Conservation (phyloP, 2,113 vertebrate species). For the Brienomyrus longianalis region DNA sequence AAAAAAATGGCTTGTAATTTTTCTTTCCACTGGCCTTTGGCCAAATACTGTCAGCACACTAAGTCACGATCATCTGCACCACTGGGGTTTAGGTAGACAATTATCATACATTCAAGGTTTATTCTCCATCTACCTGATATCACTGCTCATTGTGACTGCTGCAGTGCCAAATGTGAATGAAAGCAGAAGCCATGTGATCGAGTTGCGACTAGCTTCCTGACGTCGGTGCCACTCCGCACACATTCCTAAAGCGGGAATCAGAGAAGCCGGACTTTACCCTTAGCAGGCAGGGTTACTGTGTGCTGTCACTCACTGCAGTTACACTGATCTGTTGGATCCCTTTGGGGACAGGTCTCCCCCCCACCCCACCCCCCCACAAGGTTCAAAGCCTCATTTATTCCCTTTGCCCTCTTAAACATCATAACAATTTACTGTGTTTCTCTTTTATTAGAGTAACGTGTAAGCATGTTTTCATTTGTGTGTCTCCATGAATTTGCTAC, state of each 20-base stretch:
- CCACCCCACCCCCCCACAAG: not conserved
- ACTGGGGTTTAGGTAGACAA: not conserved
- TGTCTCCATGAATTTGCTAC: too few relatives aligned
- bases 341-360: not conserved
- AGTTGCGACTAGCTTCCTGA: not conserved
- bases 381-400: not conserved
- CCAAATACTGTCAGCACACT: not conserved
- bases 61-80: not conserved
- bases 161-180: not conserved
- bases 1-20: not conserved
- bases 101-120: not conserved
- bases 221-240: not conserved
- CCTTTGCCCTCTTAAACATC: not conserved
- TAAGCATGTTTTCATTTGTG: too few relatives aligned
- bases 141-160: not conserved
- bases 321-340: not conserved
- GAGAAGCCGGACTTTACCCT: not conserved
- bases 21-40: not conserved
- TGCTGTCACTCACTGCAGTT: not conserved
- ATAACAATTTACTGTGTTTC: not conserved
- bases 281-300: not conserved
- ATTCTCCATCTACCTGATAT: not conserved
- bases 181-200: not conserved
- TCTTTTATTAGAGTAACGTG: not conserved
- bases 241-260: not conserved